phyloP scores from a whole-genome alignment of 2,888 invertebrate species.

The Campoletis raptor region DNA sequence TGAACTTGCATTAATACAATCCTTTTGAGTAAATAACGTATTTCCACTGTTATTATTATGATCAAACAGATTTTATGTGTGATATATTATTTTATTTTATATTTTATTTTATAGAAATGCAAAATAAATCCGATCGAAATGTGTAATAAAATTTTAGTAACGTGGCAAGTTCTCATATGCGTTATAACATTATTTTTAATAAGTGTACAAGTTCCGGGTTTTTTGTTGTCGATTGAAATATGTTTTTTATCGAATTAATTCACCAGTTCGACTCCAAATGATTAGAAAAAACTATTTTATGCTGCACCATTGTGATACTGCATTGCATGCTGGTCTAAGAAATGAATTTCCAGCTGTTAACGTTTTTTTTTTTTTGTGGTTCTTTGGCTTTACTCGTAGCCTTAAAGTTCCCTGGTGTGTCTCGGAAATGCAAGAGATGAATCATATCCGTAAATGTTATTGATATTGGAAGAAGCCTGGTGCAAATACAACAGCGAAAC shows the following conservation, averaged over 20 bases:
- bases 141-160: neutral
- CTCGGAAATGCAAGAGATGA: neutral
- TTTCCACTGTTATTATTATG: neutral
- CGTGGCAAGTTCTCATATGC: no score
- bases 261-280: no score
- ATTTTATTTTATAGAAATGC: no score
- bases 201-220: no score
- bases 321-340: neutral
- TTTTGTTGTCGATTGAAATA: no score
- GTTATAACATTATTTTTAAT: no score
- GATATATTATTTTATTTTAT: no score
- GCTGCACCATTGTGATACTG: no score
- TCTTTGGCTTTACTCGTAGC: neutral
- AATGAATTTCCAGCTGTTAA: neutral
- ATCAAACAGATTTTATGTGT: neutral
- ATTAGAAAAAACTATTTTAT: no score
- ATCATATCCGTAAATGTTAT: conserved; percentile 16
- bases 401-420: neutral
- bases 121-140: neutral
- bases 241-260: no score
- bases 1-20: conserved; percentile 16
- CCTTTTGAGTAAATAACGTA: neutral
- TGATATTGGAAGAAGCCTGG: conserved; percentile 14
- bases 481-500: neutral
- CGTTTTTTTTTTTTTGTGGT: neutral